Conservation (phyloP, 2,113 vertebrate genomes). For the Zosterops lateralis region DNA sequence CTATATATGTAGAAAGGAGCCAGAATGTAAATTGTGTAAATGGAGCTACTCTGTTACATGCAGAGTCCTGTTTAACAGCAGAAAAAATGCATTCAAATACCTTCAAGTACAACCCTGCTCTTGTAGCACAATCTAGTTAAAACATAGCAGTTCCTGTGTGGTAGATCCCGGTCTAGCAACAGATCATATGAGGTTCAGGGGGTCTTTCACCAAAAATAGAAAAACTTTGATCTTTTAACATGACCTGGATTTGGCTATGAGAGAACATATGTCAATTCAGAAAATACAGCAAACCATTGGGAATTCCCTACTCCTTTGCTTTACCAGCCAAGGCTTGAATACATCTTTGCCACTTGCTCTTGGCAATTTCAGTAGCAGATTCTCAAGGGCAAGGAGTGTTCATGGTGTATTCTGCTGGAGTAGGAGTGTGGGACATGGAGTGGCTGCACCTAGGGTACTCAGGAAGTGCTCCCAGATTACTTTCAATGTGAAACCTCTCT, state of each 20-base stretch:
- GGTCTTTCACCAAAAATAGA: background rate
- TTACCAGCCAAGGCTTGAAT: background rate
- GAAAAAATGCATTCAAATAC: background rate
- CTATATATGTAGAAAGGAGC: background rate
- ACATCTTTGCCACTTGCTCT: background rate
- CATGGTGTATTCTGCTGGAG: background rate
- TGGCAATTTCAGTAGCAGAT: background rate
- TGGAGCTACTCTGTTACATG: background rate
- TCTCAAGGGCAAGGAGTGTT: background rate
- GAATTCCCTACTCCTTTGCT: background rate
- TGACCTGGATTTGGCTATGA: background rate
- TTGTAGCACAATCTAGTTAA: background rate
- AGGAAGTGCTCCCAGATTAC: background rate
- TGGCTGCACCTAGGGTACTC: background rate
- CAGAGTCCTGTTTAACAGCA: background rate
- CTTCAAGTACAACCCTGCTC: background rate
- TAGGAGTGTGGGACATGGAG: accelerated
- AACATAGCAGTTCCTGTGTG: background rate
- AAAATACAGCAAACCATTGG: background rate
- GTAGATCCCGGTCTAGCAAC: background rate
- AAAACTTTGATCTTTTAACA: background rate
- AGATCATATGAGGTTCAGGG: background rate
- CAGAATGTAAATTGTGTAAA: background rate
- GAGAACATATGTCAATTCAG: background rate
- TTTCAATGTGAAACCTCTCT: background rate